Base-by-base conservation (phyloP, 2,797 vertebrate genomes). In the Prionace glauca region DNA sequence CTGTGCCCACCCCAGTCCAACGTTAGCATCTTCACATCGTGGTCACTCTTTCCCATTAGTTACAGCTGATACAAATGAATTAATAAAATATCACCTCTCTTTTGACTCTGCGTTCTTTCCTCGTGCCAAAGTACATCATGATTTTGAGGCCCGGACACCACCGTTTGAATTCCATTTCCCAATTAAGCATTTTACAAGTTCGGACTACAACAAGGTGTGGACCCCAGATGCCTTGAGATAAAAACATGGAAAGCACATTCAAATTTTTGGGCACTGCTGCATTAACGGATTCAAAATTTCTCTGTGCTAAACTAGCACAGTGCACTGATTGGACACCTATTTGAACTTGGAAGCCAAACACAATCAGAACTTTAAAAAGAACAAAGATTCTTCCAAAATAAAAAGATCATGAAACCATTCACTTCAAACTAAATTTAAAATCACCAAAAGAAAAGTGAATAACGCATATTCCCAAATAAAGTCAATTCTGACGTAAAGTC, bases 91-190 rank as follows among this genome's bases (percentile, higher is more conserved):
- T 93, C 98, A 99, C 99, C 98, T 97, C 98, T 98, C 99, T 98
- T 96, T 98, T 99, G 92, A 97, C 97, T 97, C 97, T 98, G 95
- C 99, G 98, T 86, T 99, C 99, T 96, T 97, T 98, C 96, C 97
- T 98, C 97, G 97, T 98, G 96, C 99, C 99, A 16, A 99, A 98
- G 95, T 99, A 99, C 20, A 99, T 96, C 24, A 99, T 98, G 72
- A 99, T 98, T 97, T 99, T 99, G 67, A 99, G 97, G 0, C 99
- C 99, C 0, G 99, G 99, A 96, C 99, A 99, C 99, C 99, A 99
- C 24, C 99, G 99, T 96, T 99, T 99, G 96, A 99, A 96, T 96
- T 99, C 99, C 94, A 99, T 97, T 96, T 99, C 99, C 99, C 99
- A 99, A 96, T 98, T 99, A 62, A 99, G 24, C 81, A 99, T 97